A percentile compares a stretch with the other conserved stretches of the same genome.
These are phyloP conservation scores for Anoplius nigerrimus DNA, from an alignment of 2,888 invertebrate genomes.

Conservation along the genomic window DNA sequence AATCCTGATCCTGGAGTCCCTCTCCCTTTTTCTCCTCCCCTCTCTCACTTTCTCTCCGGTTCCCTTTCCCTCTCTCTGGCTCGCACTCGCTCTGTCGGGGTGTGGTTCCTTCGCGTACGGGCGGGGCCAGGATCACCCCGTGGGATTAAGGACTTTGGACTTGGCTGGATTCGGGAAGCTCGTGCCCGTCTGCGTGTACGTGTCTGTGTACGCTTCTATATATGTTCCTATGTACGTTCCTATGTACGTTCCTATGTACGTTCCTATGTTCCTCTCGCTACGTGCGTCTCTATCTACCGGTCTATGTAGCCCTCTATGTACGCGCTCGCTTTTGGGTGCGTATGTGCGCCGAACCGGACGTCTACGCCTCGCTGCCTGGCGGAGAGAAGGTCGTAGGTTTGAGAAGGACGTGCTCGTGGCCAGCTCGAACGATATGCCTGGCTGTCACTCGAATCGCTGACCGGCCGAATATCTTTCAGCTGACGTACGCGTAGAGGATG, in stretches of 20 bases:
- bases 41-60: conserved; percentile 32
- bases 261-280: conserved; percentile 1
- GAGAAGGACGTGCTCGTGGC: too few relatives aligned
- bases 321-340: too few relatives aligned
- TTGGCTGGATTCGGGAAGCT: conserved; percentile 56
- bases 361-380: background rate
- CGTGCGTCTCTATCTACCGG: background rate
- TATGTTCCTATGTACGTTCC: too few relatives aligned
- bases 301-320: background rate
- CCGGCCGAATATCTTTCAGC: too few relatives aligned
- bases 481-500: too few relatives aligned
- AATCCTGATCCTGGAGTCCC: conserved; percentile 49
- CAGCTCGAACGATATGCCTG: too few relatives aligned
- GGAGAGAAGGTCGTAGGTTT: conserved; percentile 2
- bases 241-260: too few relatives aligned
- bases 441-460: too few relatives aligned
- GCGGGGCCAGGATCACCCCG: conserved; percentile 62
- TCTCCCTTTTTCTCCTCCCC: conserved; percentile 35
- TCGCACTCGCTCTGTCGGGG: conserved; percentile 51
- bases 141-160: conserved; percentile 64
- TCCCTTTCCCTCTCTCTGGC: conserved; percentile 20
- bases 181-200: conserved; percentile 24
- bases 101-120: conserved; percentile 64
- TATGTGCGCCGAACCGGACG: too few relatives aligned
- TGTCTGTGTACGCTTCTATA: conserved; percentile 15